phyloP scores from a whole-genome alignment of 2,888 invertebrate genomes.

The Patella depressa region DNA sequence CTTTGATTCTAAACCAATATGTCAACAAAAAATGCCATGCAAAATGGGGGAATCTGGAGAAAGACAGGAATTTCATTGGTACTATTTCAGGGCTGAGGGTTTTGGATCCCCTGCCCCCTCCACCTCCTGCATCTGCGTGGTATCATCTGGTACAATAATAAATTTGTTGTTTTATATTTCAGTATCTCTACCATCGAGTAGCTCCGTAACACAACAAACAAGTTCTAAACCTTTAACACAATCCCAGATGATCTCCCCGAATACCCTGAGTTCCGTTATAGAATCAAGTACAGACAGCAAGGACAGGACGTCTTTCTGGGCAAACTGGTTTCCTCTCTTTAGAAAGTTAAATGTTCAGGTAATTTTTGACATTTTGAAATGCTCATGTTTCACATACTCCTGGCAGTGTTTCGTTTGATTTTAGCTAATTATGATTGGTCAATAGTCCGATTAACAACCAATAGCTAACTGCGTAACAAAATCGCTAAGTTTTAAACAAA shows the following conservation, averaged over 20 bases:
- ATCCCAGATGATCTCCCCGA: slow-evolving; percentile 21
- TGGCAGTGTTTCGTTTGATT: background rate
- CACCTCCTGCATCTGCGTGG: no score
- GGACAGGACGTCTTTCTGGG: slow-evolving; percentile 34
- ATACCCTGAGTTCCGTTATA: background rate
- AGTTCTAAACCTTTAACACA: slow-evolving; percentile 33
- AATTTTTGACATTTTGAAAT: background rate
- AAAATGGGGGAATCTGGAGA: no score
- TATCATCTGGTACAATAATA: no score
- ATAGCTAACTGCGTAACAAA: no score
- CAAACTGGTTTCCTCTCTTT: slow-evolving; percentile 55
- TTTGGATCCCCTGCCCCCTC: no score
- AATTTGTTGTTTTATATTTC: background rate
- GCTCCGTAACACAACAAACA: slow-evolving; percentile 37
- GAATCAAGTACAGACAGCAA: background rate
- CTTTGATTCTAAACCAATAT: no score
- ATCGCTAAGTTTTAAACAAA: no score
- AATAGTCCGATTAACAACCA: no score
- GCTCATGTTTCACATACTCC: background rate
- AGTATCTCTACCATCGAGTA: slow-evolving; percentile 37
- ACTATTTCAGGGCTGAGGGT: no score
- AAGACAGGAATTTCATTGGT: no score
- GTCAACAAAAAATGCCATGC: no score
- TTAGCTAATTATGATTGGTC: no score
- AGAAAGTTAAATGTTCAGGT: slow-evolving; percentile 66